Evolutionary conservation across 2,797 vertebrate species (phyloP).

Genomic region (Acomys russatus): DNA sequence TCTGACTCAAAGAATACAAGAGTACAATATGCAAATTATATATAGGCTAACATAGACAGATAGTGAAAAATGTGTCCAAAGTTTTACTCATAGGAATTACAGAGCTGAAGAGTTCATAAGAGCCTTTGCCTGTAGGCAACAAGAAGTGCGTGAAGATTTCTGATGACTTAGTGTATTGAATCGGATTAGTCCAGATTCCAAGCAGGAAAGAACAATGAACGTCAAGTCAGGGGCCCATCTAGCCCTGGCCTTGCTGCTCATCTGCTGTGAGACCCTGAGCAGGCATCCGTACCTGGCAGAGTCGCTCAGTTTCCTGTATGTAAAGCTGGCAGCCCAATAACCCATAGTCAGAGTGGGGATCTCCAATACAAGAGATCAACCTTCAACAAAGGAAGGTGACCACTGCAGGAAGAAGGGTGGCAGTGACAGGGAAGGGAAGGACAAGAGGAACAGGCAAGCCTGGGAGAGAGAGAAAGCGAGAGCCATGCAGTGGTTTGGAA

Average conservation of each 20-base stretch:
- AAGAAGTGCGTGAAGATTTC: neutral
- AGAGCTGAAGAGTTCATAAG: neutral
- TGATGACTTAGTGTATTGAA: neutral
- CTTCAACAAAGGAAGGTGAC: neutral
- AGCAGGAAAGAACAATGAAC: neutral
- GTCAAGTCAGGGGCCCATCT: neutral
- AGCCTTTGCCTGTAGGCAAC: neutral
- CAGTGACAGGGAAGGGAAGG: neutral
- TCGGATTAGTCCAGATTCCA: neutral
- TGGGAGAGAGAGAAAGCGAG: neutral
- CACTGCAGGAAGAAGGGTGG: neutral
- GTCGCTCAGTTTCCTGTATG: neutral
- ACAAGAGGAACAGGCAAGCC: neutral
- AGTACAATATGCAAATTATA: neutral
- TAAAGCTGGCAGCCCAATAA: neutral
- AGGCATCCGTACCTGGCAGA: neutral
- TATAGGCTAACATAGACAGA: conserved; percentile 13
- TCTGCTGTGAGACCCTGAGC: neutral
- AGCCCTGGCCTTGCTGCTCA: neutral
- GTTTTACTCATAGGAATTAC: neutral
- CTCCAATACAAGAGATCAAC: neutral
- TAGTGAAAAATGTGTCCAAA: neutral
- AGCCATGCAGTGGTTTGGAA: neutral
- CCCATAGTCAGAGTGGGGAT: neutral
- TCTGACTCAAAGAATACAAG: neutral